Evolutionary conservation across 1,140 invertebrate species (phyloP), one percentile per base, ranked within the genome.

Genomic region (Cotesia vestalis): DNA sequence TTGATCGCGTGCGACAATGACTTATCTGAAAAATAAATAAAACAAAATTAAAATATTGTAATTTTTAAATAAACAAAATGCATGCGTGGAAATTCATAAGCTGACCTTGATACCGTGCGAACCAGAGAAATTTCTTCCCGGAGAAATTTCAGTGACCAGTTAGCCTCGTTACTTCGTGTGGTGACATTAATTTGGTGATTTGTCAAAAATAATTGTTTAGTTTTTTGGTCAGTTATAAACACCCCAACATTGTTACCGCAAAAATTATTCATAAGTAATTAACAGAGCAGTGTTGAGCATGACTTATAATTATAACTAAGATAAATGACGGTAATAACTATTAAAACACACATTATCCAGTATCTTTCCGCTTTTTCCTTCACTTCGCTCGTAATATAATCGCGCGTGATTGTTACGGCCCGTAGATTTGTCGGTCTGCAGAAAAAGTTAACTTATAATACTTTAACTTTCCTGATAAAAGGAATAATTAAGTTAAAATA

Each of bases 121-220:
- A 27, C 59, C 46, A 38, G 34, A 71, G 69, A 71, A 66, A 71
- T 66, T 71, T 71, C 69, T 71, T 71, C 17, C n/a, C 40, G 46
- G 69, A 64, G 69, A 71, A 71, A 71, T 71, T 71, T 27, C 34
- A 71, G 35, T 40, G 9, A 64, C 57, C 34, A n/a, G 35, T 36
- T 71, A 57, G 9, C 51, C 62, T 20, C 61, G 8, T 71, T 59
- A 27, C 27, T 27, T 27, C 1, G 27, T 40, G 5, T 51, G n/a
- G 40, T 20, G 59, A 34, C 68, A 59, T 70, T 59, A 70, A 34
- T 66, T 40, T 46, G 4, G 6, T 17, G 6, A 57, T n/a, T 9
- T 46, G 40, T 46, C 6, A 2, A 8, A 8, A 46, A 46, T 1
- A 46, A 46, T 8, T 46, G 11, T 46, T 11, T 11, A 46, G 38